Evolutionary conservation across 1,140 invertebrate species (phyloP), one percentile per base, ranked within the genome.

Genomic region (Antheraea pernyi): DNA sequence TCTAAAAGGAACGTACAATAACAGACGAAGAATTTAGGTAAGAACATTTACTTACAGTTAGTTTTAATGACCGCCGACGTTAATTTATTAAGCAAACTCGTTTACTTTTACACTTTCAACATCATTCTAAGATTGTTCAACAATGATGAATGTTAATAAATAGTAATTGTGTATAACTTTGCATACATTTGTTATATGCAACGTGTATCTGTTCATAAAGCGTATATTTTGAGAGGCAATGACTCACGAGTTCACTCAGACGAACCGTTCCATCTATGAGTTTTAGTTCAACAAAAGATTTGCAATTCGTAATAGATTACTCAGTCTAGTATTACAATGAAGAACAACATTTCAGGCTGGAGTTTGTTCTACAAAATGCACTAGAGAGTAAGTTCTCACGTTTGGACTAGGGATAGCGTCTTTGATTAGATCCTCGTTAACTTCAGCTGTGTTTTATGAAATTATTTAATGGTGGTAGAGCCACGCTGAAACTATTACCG

Each of bases 61-160:
- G 13, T 53, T 53, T 53, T 16, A 53, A 53, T n/a, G 9, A 53
- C 46, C 13, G 46, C 0, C 46, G 39, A 42, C 2, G 46, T 53
- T 53, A 13, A 53, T 53, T 53, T 53, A 16, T 16, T 13, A 53
- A 53, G 16, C 46, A 53, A 13, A 53, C 46, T 53, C 11, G 13
- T 53, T 30, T 53, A 53, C 46, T 53, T 53, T 53, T 53, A 53
- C 46, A 53, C 46, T 53, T 53, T 53, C 46, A 53, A 53, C 46
- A 53, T 53, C 46, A 16, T 53, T 53, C 46, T 6, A n/a, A 13
- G 46, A 16, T 16, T 53, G 46, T 53, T 53, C 46, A 53, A 53
- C 46, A 53, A 53, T 53, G 46, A 53, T 53, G 9, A 53, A 53
- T 53, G 46, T 53, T 53, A 53, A 53, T n/a, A 13, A 53, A 53